Evolutionary conservation across 2,888 invertebrate genomes (phyloP), one percentile per base, ranked within the genome.

Genomic region (Ethmia dodecea): DNA sequence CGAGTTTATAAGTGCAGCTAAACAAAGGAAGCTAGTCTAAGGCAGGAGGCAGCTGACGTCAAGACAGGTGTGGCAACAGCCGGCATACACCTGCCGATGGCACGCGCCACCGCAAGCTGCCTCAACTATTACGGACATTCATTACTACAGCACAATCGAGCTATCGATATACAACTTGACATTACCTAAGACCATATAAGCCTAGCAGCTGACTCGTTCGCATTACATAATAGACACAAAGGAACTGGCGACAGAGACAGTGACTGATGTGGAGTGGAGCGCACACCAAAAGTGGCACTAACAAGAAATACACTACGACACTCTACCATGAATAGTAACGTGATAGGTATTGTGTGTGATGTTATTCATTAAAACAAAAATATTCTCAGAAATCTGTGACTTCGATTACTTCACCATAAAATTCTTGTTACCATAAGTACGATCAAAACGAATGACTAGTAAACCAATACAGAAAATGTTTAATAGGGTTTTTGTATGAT

Each of bases 21-120:
- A 37, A 60, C 54, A 69, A 67, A 67, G 67, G 64, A 63, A 61
- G 67, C 62, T 69, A 67, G 60, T 51, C n/a, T n/a, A n/a, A n/a
- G n/a, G n/a, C 54, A 62, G 72, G 70, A 63, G 66, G 80, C 83
- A 83, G 83, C 81, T 80, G 81, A 80, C 70, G 60, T 32, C 49
- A 43, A 49, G 80, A 78, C 88, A 86, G 88, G 88, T 87, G 84
- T 68, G 74, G 68, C 45, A 57, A 70, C 81, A 84, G 76, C 79
- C 75, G 83, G 78, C 77, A 42, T 55, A 53, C 79, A 80, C 79
- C 78, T 81, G 78, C 77, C 61, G 49, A 11, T 53, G 63, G 70
- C 80, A 74, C 76, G 80, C 68, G 73, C 71, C 75, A 70, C 67
- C 70, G 70, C 78, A 81, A 84, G 83, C 81, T 81, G 83, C 66